Evolutionary conservation across 2,888 invertebrate genomes (phyloP).

Genomic region (Noctuana brunneofusca): DNA sequence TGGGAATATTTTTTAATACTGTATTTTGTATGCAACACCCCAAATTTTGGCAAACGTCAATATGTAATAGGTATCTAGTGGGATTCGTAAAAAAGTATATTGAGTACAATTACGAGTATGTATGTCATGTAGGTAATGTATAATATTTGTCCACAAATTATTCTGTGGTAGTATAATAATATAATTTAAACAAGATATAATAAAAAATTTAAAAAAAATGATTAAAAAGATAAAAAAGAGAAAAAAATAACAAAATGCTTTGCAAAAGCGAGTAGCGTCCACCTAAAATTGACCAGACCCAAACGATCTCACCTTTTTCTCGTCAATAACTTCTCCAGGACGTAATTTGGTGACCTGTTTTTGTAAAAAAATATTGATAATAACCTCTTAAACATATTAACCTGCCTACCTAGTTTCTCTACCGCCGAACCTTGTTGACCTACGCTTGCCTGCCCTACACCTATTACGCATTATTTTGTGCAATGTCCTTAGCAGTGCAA

Average conservation of each 20-base stretch:
- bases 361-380: slow-evolving; percentile 76
- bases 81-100: not conserved
- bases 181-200: slow-evolving; percentile 16
- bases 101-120: slow-evolving; percentile 15
- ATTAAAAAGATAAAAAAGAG: slow-evolving; percentile 51
- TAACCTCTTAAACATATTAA: slow-evolving; percentile 57
- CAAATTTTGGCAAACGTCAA: not conserved
- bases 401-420: slow-evolving; percentile 70
- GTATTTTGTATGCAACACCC: not conserved
- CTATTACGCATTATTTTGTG: slow-evolving; percentile 62
- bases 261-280: slow-evolving; percentile 81
- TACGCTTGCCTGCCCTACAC: slow-evolving; percentile 49
- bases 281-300: slow-evolving; percentile 79
- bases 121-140: slow-evolving; percentile 33
- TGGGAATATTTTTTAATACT: not conserved
- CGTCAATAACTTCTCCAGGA: slow-evolving; percentile 96
- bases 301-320: slow-evolving; percentile 93
- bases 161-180: slow-evolving; percentile 37
- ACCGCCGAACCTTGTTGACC: slow-evolving; percentile 74
- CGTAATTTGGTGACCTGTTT: slow-evolving; percentile 94
- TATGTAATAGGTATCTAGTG: not conserved
- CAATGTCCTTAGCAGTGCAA: slow-evolving; percentile 71
- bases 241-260: slow-evolving; percentile 73
- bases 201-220: slow-evolving; percentile 14
- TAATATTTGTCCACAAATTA: slow-evolving; percentile 37